Conservation (phyloP, 2,888 invertebrate genomes). For the Lamproptera curius region DNA sequence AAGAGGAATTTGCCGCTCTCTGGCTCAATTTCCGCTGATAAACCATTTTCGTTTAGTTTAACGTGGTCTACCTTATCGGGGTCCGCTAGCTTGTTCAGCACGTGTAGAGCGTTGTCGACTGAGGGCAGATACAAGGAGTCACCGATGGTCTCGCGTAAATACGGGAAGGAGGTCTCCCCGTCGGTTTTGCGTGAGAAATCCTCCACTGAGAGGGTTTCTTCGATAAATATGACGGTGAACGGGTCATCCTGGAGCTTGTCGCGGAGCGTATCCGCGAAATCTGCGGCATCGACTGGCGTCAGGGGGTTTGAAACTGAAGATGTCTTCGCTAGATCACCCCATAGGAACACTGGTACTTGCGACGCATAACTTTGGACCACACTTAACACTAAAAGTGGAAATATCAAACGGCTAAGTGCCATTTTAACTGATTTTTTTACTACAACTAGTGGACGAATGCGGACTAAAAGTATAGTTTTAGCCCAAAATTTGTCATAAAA, state of each 20-base stretch:
- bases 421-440: slow-evolving; percentile 41
- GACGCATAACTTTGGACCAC: slow-evolving; percentile 48
- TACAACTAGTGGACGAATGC: slow-evolving; percentile 55
- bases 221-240: slow-evolving; percentile 72
- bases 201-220: slow-evolving; percentile 76
- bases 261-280: slow-evolving; percentile 54
- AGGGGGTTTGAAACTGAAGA: slow-evolving; percentile 51
- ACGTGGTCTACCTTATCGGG: slow-evolving; percentile 53
- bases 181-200: slow-evolving; percentile 75
- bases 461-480: slow-evolving; percentile 54
- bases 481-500: slow-evolving; percentile 57
- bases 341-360: slow-evolving; percentile 78
- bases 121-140: slow-evolving; percentile 77
- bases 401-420: slow-evolving; percentile 67
- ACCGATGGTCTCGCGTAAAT: slow-evolving; percentile 48
- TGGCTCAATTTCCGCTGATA: slow-evolving; percentile 51
- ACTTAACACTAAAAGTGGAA: slow-evolving; percentile 61
- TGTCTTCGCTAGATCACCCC: slow-evolving; percentile 63
- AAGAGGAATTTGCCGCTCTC: slow-evolving; percentile 71
- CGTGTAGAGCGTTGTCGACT: slow-evolving; percentile 79
- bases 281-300: slow-evolving; percentile 38
- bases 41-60: slow-evolving; percentile 54
- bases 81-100: slow-evolving; percentile 70
- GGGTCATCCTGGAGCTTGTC: slow-evolving; percentile 52
- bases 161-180: slow-evolving; percentile 55